phyloP scores from a whole-genome alignment of 2,888 invertebrate genomes.

The Brenthis hecate region DNA sequence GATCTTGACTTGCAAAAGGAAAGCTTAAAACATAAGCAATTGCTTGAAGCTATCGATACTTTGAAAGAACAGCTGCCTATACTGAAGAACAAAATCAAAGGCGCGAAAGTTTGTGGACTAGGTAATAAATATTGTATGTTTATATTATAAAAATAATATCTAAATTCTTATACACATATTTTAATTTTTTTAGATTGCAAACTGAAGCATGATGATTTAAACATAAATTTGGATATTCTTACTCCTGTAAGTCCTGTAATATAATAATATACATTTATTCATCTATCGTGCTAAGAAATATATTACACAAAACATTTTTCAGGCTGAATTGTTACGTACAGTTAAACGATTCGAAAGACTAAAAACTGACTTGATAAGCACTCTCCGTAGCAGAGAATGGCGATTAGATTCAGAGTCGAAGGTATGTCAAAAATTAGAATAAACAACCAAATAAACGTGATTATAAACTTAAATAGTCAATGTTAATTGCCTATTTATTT shows the following conservation, averaged over 20 bases:
- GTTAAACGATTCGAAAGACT: slow-evolving; percentile 77
- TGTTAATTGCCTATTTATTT: slow-evolving; percentile 3
- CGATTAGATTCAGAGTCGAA: slow-evolving; percentile 78
- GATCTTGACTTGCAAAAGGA: slow-evolving; percentile 70
- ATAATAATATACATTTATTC: not conserved
- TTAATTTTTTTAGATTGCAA: slow-evolving; percentile 66
- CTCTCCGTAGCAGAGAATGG: slow-evolving; percentile 78
- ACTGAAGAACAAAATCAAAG: slow-evolving; percentile 72
- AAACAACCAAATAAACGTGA: not conserved
- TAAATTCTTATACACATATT: not conserved
- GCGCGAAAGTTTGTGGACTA: slow-evolving; percentile 73
- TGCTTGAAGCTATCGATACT: slow-evolving; percentile 67
- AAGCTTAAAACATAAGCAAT: slow-evolving; percentile 63
- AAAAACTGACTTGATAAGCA: slow-evolving; percentile 76
- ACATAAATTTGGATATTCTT: slow-evolving; percentile 75
- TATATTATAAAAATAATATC: not conserved
- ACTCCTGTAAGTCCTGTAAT: slow-evolving; percentile 63
- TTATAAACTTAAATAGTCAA: not conserved
- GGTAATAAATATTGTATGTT: slow-evolving; percentile 51
- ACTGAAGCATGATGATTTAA: slow-evolving; percentile 77
- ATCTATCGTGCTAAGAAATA: not conserved
- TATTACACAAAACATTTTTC: slow-evolving; percentile 32
- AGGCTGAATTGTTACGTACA: slow-evolving; percentile 75
- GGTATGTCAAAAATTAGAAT: slow-evolving; percentile 48
- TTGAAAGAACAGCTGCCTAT: slow-evolving; percentile 66